Base-by-base conservation (phyloP, 1,140 invertebrate species). In the Helicoverpa armigera region DNA sequence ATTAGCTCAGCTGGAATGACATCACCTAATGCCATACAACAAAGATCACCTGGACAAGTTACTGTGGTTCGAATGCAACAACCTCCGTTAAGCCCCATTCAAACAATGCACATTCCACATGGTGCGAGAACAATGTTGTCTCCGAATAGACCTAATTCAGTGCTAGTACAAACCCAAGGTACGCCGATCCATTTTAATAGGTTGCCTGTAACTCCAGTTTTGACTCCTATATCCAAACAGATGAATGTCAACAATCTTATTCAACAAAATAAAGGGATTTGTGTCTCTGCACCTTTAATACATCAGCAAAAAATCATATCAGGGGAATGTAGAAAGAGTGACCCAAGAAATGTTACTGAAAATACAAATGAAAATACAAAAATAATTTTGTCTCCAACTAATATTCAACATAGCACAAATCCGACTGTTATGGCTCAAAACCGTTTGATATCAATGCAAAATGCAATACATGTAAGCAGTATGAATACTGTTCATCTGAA, bases 141-240 rank as follows among this genome's bases (percentile, higher is more conserved):
- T 4, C 95, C 95, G 31, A 93, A 91, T 79, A 91, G 94, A 85
- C 91, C 92, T 0, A 95, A 91, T 82, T 94, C 94, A 29, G 93
- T 95, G 5, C 84, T 95, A 63, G 93, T 95, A 5, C 93, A 95
- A 88, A 91, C 94, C 12, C 91, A 94, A 87, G 92, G 91, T 51
- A 63, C 91, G 2, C 92, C 92, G 35, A 87, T 95, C 56, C 93
- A 94, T 84, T 92, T 95, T 54, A 95, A 94, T 80, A 87, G 95
- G 75, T 87, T 96, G 51, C 95, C 96, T 50, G 95, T 96, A 48
- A 95, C 96, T 35, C 94, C 96, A 13, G 95, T 96, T 29, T 89
- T 96, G 75, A 88, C 95, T 51, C 93, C 95, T 13, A 95, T 95
- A 79, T 93, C 96, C 3, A 96, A 96, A 91, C 94, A 96, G 78